Evolutionary conservation across 2,888 invertebrate genomes (phyloP).

Genomic region (Lithophane semibrunnea): DNA sequence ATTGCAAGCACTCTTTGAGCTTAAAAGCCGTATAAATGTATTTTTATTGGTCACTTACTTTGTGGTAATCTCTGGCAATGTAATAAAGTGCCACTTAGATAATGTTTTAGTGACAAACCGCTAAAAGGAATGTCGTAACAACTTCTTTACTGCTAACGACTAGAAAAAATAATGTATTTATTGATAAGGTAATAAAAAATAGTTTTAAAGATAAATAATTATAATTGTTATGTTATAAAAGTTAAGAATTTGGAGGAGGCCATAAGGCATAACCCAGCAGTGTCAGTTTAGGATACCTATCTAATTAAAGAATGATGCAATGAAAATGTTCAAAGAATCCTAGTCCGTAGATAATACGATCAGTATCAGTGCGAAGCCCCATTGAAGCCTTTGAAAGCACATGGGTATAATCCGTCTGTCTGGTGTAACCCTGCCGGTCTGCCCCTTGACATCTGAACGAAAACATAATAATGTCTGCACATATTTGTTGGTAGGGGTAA

Average conservation of each 20-base stretch:
- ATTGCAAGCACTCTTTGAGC: slow-evolving; percentile 67
- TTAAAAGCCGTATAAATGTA: slow-evolving; percentile 69
- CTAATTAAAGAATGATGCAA: neutral
- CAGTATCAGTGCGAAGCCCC: slow-evolving; percentile 68
- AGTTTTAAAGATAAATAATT: slow-evolving; percentile 6
- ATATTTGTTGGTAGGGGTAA: slow-evolving; percentile 11
- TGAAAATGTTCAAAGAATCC: slow-evolving; percentile 1
- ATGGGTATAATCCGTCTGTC: slow-evolving; percentile 68
- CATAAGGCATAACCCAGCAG: too few relatives aligned
- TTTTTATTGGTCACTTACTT: slow-evolving; percentile 73
- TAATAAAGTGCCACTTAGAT: slow-evolving; percentile 70
- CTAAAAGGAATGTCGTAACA: slow-evolving; percentile 53
- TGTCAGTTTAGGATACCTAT: neutral
- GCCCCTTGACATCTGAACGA: slow-evolving; percentile 59
- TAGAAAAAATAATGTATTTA: slow-evolving; percentile 36
- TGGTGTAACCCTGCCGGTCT: slow-evolving; percentile 61
- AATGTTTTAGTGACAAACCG: slow-evolving; percentile 61
- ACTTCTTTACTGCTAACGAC: slow-evolving; percentile 46
- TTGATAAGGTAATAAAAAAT: slow-evolving; percentile 28
- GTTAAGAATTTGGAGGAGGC: neutral
- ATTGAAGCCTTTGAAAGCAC: slow-evolving; percentile 66
- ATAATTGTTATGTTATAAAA: neutral
- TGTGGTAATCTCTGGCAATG: slow-evolving; percentile 69
- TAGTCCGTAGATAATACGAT: slow-evolving; percentile 23
- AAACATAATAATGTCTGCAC: slow-evolving; percentile 53